A percentile compares a stretch with the other conserved stretches of the same genome.
These are phyloP conservation scores for Napeogenes inachia DNA, from an alignment of 2,888 invertebrate genomes.

Conservation along the genomic window DNA sequence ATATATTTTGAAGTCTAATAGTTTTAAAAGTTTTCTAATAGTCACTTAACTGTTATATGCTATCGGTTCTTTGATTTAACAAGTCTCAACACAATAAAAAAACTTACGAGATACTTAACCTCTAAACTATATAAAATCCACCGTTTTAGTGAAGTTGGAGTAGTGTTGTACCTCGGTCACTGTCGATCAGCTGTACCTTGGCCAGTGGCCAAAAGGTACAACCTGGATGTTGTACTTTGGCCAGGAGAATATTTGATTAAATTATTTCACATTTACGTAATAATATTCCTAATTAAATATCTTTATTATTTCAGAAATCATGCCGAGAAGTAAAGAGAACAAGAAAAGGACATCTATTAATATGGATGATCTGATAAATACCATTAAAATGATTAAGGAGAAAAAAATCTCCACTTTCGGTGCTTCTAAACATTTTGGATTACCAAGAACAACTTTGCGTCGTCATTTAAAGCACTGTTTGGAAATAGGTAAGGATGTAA, in stretches of 20 bases:
- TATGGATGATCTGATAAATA: slow-evolving; percentile 24
- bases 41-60: slow-evolving; percentile 25
- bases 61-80: slow-evolving; percentile 22
- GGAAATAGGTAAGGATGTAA: slow-evolving; percentile 27
- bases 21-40: slow-evolving; percentile 21
- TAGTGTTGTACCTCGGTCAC: slow-evolving; percentile 16
- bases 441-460: slow-evolving; percentile 27
- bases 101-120: slow-evolving; percentile 11
- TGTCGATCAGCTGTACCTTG: slow-evolving; percentile 9
- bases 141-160: slow-evolving; percentile 7
- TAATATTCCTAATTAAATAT: slow-evolving; percentile 1
- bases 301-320: slow-evolving; percentile 4
- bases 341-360: slow-evolving; percentile 18
- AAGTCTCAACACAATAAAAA: slow-evolving; percentile 18
- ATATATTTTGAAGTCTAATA: slow-evolving; percentile 25
- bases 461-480: slow-evolving; percentile 18
- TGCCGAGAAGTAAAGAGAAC: slow-evolving; percentile 17
- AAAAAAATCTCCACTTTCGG: slow-evolving; percentile 25
- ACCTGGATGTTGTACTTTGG: neutral
- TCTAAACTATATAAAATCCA: slow-evolving; percentile 10
- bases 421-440: slow-evolving; percentile 28
- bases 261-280: neutral
- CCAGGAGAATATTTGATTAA: neutral
- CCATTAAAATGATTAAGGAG: slow-evolving; percentile 24
- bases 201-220: slow-evolving; percentile 2